Evolutionary conservation across 2,113 vertebrate species (phyloP).

Genomic region (Pycnonotus jocosus): DNA sequence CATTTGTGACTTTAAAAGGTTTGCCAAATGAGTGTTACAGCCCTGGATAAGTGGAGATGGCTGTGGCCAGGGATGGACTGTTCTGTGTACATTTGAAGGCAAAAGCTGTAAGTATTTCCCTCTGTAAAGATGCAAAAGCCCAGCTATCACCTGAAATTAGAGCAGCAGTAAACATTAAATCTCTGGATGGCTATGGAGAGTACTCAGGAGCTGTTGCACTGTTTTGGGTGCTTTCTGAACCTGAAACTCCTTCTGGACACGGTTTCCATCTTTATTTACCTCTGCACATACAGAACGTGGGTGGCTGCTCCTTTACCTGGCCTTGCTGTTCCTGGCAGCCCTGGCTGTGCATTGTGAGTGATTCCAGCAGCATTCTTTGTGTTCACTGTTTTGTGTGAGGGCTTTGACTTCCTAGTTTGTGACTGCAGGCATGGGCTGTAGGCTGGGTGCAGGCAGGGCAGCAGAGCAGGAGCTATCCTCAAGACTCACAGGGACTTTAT

Average conservation of each 20-base stretch:
- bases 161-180: neutral
- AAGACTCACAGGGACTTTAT: neutral
- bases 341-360: neutral
- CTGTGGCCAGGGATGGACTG: neutral
- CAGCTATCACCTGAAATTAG: neutral
- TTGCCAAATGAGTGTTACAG: neutral
- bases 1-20: neutral
- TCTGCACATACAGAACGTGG: neutral
- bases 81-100: neutral
- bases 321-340: neutral
- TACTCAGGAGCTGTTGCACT: neutral
- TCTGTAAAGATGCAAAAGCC: neutral
- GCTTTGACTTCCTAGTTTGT: neutral
- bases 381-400: neutral
- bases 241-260: neutral
- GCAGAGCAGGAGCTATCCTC: neutral
- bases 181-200: neutral
- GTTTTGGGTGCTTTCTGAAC: neutral
- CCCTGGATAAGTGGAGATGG: neutral
- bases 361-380: neutral
- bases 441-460: neutral
- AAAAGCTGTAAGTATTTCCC: neutral
- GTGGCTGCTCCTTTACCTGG: neutral
- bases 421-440: fast-evolving
- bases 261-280: neutral